Conservation (phyloP, 2,888 invertebrate genomes). For the Ferrisia virgata region DNA sequence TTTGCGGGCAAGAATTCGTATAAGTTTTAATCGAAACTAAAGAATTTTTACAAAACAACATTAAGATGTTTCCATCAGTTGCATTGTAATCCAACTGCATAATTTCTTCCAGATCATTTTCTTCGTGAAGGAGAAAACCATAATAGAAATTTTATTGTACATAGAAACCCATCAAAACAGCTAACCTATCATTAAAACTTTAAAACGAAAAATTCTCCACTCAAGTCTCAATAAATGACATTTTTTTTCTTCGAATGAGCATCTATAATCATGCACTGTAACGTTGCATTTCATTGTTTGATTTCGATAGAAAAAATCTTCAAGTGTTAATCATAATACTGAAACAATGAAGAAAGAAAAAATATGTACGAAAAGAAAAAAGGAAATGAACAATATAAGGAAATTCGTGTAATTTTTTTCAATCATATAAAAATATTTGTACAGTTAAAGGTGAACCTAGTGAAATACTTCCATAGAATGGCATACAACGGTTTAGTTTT, state of each 20-base stretch:
- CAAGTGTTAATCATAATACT: background rate
- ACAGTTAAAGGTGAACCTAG: background rate
- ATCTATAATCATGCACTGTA: background rate
- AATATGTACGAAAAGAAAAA: background rate
- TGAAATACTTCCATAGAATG: background rate
- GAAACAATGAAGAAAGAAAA: slow-evolving; percentile 23
- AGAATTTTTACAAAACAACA: background rate
- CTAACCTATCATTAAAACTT: background rate
- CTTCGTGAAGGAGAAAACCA: background rate
- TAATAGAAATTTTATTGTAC: background rate
- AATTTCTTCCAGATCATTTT: background rate
- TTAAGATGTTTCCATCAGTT: background rate
- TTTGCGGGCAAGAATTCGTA: too few relatives aligned
- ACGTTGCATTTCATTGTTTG: slow-evolving; percentile 12
- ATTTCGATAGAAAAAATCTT: background rate
- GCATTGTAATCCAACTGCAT: background rate
- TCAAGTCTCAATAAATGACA: background rate
- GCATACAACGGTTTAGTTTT: background rate
- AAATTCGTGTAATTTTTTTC: background rate
- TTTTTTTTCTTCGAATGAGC: background rate
- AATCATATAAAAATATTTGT: slow-evolving; percentile 28
- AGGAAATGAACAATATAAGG: slow-evolving; percentile 13
- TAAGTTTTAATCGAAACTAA: background rate
- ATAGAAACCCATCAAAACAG: background rate
- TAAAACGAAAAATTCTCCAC: background rate